Percentiles rank a stretch among this genome's conserved stretches.
These are phyloP conservation scores for Tipula vernalis DNA, from an alignment of 2,888 invertebrate species.

Conservation along the genomic window DNA sequence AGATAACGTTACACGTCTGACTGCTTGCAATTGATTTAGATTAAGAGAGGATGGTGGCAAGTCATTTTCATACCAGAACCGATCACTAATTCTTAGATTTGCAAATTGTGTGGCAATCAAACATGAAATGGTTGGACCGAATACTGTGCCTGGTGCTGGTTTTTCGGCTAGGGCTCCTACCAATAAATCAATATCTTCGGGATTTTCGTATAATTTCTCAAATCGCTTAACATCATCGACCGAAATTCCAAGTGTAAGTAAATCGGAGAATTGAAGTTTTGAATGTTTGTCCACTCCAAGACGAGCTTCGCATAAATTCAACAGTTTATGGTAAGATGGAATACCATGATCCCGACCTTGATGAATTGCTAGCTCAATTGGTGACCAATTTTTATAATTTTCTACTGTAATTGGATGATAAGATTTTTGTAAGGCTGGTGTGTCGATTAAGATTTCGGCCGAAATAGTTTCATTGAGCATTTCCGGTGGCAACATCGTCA, in stretches of 20 bases:
- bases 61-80: slow-evolving; percentile 94
- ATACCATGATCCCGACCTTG: slow-evolving; percentile 70
- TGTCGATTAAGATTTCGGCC: slow-evolving; percentile 48
- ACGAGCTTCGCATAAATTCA: slow-evolving; percentile 52
- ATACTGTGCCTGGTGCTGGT: slow-evolving; percentile 63
- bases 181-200: slow-evolving; percentile 73
- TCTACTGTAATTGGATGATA: slow-evolving; percentile 30
- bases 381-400: slow-evolving; percentile 39
- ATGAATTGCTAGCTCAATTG: slow-evolving; percentile 44
- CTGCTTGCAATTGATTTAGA: slow-evolving; percentile 63
- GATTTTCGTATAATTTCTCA: slow-evolving; percentile 45
- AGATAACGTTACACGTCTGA: slow-evolving; percentile 66
- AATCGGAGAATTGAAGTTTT: slow-evolving; percentile 40
- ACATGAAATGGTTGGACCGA: slow-evolving; percentile 84
- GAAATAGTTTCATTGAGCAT: slow-evolving; percentile 50
- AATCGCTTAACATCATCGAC: slow-evolving; percentile 48
- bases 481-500: slow-evolving; percentile 59
- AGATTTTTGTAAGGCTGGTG: slow-evolving; percentile 43
- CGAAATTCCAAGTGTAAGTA: slow-evolving; percentile 42
- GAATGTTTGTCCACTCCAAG: slow-evolving; percentile 22
- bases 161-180: slow-evolving; percentile 73
- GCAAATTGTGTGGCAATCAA: slow-evolving; percentile 72
- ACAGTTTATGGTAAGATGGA: slow-evolving; percentile 54
- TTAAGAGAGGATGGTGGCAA: slow-evolving; percentile 74
- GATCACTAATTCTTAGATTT: slow-evolving; percentile 69